These are phyloP conservation scores for Hylyphantes graminicola DNA, from an alignment of 1,140 invertebrate genomes.

Conservation along the genomic window DNA sequence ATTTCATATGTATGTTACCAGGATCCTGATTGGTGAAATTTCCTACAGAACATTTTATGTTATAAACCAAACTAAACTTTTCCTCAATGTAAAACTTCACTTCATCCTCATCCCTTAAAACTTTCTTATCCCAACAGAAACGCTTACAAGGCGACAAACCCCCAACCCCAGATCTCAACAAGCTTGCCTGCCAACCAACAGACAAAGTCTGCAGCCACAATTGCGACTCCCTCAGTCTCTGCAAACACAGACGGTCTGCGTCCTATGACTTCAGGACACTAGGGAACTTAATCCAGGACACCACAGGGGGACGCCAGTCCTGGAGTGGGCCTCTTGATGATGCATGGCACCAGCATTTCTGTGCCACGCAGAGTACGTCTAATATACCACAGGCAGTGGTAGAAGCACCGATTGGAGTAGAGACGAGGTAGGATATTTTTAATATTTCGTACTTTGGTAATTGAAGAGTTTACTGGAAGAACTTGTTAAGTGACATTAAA, in stretches of 20 bases:
- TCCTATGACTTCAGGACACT: conserved; percentile 46
- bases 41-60: too few relatives aligned
- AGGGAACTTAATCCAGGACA: conserved; percentile 26
- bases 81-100: too few relatives aligned
- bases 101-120: not conserved
- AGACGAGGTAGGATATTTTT: not conserved
- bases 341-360: conserved; percentile 29
- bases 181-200: conserved; percentile 13
- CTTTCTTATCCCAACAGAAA: not conserved
- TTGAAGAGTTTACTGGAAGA: too few relatives aligned
- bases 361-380: conserved; percentile 43
- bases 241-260: conserved; percentile 37
- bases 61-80: too few relatives aligned
- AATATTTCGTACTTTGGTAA: not conserved
- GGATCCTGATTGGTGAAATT: too few relatives aligned
- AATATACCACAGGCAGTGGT: conserved; percentile 22
- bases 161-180: conserved; percentile 4
- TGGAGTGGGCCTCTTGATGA: conserved; percentile 53
- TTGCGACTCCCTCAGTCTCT: conserved; percentile 10
- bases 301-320: conserved; percentile 33
- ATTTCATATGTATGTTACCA: too few relatives aligned
- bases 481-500: too few relatives aligned
- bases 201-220: conserved; percentile 23
- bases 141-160: conserved; percentile 5
- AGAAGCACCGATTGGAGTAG: not conserved